Evolutionary conservation across 2,113 vertebrate species (phyloP), one percentile per base, ranked within the genome.

Genomic region (Nesoenas mayeri): DNA sequence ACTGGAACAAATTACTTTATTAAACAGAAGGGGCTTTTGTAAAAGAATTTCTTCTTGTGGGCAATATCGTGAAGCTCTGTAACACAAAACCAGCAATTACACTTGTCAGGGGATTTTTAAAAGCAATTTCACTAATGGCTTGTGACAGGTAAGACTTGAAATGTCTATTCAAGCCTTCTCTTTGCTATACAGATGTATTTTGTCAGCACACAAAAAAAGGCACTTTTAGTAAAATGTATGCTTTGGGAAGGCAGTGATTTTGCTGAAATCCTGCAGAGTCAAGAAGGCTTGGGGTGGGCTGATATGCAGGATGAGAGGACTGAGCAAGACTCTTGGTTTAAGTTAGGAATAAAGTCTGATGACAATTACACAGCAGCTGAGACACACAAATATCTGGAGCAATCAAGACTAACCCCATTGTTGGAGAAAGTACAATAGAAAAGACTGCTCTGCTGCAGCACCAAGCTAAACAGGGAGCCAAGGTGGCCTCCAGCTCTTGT

Each of bases 1-100:
- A 97, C 98, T 97, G 98, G 97, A 98, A 98, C 98, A 98, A 98
- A 98, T 98, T 97, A 98, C 97, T 98, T 98, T 98, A 98, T 98
- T 98, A 98, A 98, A 97, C 97, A 98, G 97, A 98, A 97, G 90
- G 93, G 94, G 96, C 95, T 97, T 98, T 97, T 96, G 96, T 97
- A 94, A 95, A 95, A 97, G 93, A 98, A 97, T 97, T 97, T 97
- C 91, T 97, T 97, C 95, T 97, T 94, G 94, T 95, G 95, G 95
- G 93, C 95, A 97, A 95, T 96, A 97, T 97, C 96, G 95, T 95
- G 96, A 97, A 97, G 97, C 94, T 97, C 92, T 96, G 81, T 75
- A 97, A 97, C 97, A 97, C 92, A 96, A 97, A 97, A 93, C 91
- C 93, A 94, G 97, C 97, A 98, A 97, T 98, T 98, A 97, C 29